Evolutionary conservation across 2,888 invertebrate species (phyloP), one percentile per base, ranked within the genome.

Genomic region (Catocala fraxini): DNA sequence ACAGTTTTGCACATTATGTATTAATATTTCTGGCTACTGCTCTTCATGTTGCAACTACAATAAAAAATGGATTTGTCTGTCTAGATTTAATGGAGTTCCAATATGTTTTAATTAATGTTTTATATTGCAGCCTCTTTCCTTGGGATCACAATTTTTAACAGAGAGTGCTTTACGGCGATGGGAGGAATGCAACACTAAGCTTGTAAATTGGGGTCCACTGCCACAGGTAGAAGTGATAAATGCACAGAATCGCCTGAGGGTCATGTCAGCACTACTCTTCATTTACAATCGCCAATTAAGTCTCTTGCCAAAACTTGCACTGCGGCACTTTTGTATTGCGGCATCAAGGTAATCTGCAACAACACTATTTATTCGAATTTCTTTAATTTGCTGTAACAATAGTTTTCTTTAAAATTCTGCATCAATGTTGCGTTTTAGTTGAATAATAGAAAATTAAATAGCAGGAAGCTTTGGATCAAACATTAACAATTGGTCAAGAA

Each of bases 121-220:
- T 58, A 62, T 65, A 13, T 91, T 91, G 15, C 88, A 97, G 97
- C 98, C 97, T 6, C 95, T 96, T 74, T 97, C 96, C 77, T 91
- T 97, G 79, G 97, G 97, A 63, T 96, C 97, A 51, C 96, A 97
- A 66, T 97, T 97, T 69, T 93, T 98, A 66, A 97, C 97, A 34
- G 97, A 98, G 89, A 97, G 97, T 84, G 97, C 98, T 52, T 93
- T 99, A 59, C 94, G 97, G 25, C 95, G 98, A 63, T 97, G 98
- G 95, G 98, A 98, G 88, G 97, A 98, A 84, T 97, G 98, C 81
- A 97, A 98, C 80, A 97, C 97, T 46, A 97, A 97, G 81, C 95
- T 97, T 68, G 97, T 99, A 49, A 97, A 96, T 82, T 98, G 98
- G 97, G 99, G 99, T 0, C 99, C 99, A 10, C 95, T 97, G 77